Evolutionary conservation across 2,113 vertebrate species (phyloP).

Genomic region (Tetrao urogallus): DNA sequence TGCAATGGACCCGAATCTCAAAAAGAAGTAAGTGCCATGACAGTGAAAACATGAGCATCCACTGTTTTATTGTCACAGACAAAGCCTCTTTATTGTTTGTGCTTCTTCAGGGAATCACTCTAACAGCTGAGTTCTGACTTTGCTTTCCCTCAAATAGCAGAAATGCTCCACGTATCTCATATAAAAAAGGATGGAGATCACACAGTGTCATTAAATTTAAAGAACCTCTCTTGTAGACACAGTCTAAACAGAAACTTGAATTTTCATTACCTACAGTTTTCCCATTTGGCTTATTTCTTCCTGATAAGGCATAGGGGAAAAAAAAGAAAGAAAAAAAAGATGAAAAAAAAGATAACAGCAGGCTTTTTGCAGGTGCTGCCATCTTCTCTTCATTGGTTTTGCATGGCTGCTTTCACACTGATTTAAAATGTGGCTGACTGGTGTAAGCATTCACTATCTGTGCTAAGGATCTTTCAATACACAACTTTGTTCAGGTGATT

Average conservation of each 20-base stretch:
- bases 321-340: background rate
- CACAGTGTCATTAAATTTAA: conserved; percentile 37
- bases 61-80: conserved; percentile 46
- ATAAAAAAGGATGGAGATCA: conserved; percentile 34
- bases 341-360: background rate
- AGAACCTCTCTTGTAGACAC: conserved; percentile 7
- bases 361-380: background rate
- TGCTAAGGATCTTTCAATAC: background rate
- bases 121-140: conserved; percentile 65
- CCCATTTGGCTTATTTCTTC: background rate
- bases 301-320: background rate
- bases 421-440: background rate
- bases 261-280: background rate
- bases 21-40: background rate
- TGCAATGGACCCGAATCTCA: conserved; percentile 19
- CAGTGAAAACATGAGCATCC: conserved; percentile 56
- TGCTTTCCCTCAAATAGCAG: conserved; percentile 57
- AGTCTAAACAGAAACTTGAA: background rate
- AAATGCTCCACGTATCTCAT: conserved; percentile 29
- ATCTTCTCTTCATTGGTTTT: background rate
- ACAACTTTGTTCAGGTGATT: background rate
- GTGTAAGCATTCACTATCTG: background rate
- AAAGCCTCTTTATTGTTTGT: conserved; percentile 61
- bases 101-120: background rate
- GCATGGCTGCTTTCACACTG: background rate